phyloP scores from a whole-genome alignment of 2,888 invertebrate species.

The Trissoscelio sp. region DNA sequence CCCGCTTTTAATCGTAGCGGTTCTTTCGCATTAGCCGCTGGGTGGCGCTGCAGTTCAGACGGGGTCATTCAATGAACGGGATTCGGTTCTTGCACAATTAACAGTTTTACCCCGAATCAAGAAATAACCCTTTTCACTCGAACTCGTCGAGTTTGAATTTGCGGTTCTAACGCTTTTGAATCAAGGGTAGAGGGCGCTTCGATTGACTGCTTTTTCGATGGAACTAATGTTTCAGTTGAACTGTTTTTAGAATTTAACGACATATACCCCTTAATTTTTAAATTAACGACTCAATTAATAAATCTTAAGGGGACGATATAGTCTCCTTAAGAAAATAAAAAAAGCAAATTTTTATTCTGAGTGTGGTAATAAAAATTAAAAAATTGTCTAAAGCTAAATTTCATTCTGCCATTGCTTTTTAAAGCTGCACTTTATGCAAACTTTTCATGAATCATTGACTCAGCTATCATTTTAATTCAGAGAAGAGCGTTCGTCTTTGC shows the following conservation, averaged over 20 bases:
- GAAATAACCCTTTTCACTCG: constrained; percentile 55
- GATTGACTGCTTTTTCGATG: constrained; percentile 2
- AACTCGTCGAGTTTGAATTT: constrained; percentile 30
- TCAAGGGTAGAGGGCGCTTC: constrained; percentile 6
- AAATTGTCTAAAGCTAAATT: no score
- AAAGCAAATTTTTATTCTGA: no score
- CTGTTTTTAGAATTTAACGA: no score
- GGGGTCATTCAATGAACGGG: constrained; percentile 38
- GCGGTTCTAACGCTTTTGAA: constrained; percentile 31
- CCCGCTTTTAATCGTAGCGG: constrained; percentile 62
- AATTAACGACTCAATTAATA: no score
- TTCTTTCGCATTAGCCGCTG: constrained; percentile 43
- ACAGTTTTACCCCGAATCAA: constrained; percentile 46
- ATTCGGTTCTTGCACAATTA: constrained; percentile 49
- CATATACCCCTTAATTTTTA: no score
- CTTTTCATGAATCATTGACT: constrained; percentile 9
- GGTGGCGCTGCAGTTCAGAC: constrained; percentile 40
- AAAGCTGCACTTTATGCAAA: not conserved
- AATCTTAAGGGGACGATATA: no score
- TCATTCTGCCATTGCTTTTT: not conserved
- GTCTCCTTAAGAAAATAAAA: no score
- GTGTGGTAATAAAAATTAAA: no score
- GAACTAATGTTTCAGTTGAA: no score
- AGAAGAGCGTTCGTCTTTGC: constrained; percentile 1
- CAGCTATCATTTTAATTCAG: constrained; percentile 19